Base-by-base conservation (phyloP, 2,797 vertebrate genomes). In the Sebastes flavidus region DNA sequence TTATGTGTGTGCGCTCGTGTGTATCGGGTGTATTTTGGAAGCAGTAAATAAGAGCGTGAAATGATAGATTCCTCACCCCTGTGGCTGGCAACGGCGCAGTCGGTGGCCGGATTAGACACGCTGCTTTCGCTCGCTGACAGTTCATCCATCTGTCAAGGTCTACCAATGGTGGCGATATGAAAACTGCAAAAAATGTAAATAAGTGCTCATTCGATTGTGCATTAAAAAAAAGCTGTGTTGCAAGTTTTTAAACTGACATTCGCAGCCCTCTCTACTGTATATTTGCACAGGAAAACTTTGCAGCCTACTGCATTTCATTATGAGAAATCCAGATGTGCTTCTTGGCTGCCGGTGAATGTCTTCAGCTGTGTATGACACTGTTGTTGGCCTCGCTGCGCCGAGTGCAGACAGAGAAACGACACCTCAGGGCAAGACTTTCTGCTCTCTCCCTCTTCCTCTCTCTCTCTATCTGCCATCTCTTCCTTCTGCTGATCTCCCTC, bases 281-380 rank as follows among this genome's bases (percentile, higher is more conserved):
- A 58, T 83, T 73, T 81, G 83, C 84, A 77, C 70, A 82, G 85
- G 86, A 78, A 88, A 89, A 85, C 82, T 85, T 78, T 87, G 87
- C 86, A 91, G 87, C 81, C 84, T 75, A 73, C 89, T 91, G 87
- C 81, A 77, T 92, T 93, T 92, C 91, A 88, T 91, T 89, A 94
- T 91, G 91, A 87, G 85, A 82, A 92, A 91, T 88, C 94, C 94
- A 95, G 94, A 94, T 95, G 94, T 94, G 91, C 76, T 66, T 87
- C 55, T 89, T 90, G 91, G 91, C 92, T 86, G 88, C 87, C 67
- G 70, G 88, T 81, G 85, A 90, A 88, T 87, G 89, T 92, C 89
- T 94, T 92, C 91, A 92, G 94, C 90, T 92, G 88, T 87, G 90
- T 88, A 87, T 91, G 90, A 94, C 93, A 94, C 84, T 87, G 92